Evolutionary conservation across 2,113 vertebrate genomes (phyloP).

Genomic region (Microtus ochrogaster): DNA sequence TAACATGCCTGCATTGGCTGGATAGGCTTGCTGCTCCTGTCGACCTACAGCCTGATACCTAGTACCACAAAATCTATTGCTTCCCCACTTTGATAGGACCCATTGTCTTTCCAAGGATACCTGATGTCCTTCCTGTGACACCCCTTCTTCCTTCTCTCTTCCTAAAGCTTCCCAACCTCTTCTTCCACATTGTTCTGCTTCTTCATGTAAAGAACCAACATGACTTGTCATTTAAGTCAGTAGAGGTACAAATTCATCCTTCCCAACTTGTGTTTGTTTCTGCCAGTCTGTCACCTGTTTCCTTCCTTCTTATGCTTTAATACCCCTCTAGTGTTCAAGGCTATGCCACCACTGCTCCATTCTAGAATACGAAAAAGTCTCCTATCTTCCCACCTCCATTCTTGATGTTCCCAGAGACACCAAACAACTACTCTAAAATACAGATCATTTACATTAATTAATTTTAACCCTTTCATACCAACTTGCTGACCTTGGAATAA

Average conservation of each 20-base stretch:
- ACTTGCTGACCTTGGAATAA: background rate
- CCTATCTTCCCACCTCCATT: background rate
- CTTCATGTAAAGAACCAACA: background rate
- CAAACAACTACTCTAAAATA: background rate
- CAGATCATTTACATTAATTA: background rate
- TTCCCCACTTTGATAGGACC: fast-evolving
- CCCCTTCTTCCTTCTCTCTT: background rate
- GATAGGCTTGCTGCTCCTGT: background rate
- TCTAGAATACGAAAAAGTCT: background rate
- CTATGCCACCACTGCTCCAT: background rate
- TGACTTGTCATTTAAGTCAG: background rate
- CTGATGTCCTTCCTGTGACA: background rate
- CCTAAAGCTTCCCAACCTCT: background rate
- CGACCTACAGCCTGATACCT: background rate
- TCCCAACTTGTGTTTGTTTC: background rate
- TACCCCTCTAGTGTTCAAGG: background rate
- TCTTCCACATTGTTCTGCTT: background rate
- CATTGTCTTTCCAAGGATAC: background rate
- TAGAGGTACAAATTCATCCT: background rate
- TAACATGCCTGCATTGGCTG: background rate
- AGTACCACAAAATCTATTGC: background rate
- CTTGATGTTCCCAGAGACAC: background rate
- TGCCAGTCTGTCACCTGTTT: background rate
- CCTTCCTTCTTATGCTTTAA: background rate
- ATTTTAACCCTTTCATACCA: background rate